phyloP scores from a whole-genome alignment of 2,113 vertebrate genomes.

The Thalassoma bifasciatum region DNA sequence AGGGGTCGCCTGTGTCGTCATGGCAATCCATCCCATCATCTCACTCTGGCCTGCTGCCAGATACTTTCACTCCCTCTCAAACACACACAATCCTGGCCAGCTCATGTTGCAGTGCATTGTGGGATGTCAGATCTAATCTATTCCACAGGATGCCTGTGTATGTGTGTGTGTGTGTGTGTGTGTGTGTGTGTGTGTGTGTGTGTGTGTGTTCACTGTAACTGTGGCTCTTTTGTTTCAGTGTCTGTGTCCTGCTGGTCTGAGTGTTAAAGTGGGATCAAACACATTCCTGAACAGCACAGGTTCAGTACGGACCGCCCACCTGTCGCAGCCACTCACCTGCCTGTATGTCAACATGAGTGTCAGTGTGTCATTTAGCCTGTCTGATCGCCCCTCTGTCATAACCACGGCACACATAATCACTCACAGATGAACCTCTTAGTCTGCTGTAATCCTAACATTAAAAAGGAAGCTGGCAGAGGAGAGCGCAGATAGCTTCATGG shows the following conservation, averaged over 20 bases:
- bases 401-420: background rate
- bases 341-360: background rate
- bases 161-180: slow-evolving; percentile 22
- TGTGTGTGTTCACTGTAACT: background rate
- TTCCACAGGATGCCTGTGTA: slow-evolving; percentile 24
- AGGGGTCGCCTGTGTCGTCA: slow-evolving; percentile 58
- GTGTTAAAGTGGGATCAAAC: slow-evolving; percentile 41
- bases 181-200: too few species aligned
- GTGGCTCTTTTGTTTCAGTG: slow-evolving; percentile 29
- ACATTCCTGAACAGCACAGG: slow-evolving; percentile 44
- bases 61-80: slow-evolving; percentile 37
- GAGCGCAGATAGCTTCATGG: background rate
- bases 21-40: slow-evolving; percentile 63
- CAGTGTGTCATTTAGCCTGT: background rate
- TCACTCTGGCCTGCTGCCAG: slow-evolving; percentile 57
- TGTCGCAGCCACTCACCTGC: slow-evolving; percentile 18
- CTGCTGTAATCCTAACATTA: background rate
- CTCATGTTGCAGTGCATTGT: slow-evolving; percentile 70
- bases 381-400: background rate
- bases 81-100: slow-evolving; percentile 40
- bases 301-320: slow-evolving; percentile 20
- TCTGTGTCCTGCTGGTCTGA: slow-evolving; percentile 26
- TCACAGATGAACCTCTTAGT: background rate
- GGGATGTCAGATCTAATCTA: slow-evolving; percentile 70
- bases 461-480: background rate